Evolutionary conservation across 2,113 vertebrate species (phyloP), one percentile per base, ranked within the genome.

Genomic region (Chloropsis hardwickii): DNA sequence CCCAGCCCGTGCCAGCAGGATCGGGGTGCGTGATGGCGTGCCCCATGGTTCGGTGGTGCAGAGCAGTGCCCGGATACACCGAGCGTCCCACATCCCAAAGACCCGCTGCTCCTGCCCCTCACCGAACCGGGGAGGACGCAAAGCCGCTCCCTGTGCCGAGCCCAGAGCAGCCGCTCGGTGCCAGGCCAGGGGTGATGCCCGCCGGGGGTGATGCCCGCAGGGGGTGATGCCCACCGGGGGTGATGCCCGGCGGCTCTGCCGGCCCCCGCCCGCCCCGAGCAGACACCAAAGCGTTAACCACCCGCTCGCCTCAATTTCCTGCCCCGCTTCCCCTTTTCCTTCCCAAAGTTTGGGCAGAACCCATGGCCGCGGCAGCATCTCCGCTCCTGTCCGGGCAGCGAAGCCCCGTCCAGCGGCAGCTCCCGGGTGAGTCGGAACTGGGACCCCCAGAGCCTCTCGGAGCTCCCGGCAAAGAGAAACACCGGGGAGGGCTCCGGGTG

Each of bases 271-370:
- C 31, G 16, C 9, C 15, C 27, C 11, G 24, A 31, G 35, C 92
- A 42, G 84, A 67, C 80, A 81, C 28, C 77, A 48, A 29, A 74
- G 77, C 23, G 81, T 81, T 85, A 88, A 79, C 27, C 40, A 31
- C 47, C n/a, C n/a, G 9, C 54, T 62, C 51, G 48, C 14, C 16
- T 56, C 51, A 57, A 3, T 76, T 96, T 95, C 95, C 95, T 93
- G 92, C 10, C 13, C 48, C 9, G 71, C 77, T 96, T 96, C 95
- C 88, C 47, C 20, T 94, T 95, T 70, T 19, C 72, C 29, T 77
- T 24, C 39, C 54, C 25, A 15, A 23, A 53, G 23, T 33, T 14
- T 6, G 21, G 39, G 65, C 33, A 31, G 67, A 21, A 13, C 14
- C 45, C 10, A 58, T 89, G 72, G 90, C 58, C 8, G 42, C 77